Evolutionary conservation across 2,888 invertebrate genomes (phyloP).

Genomic region (Thumatha senex): DNA sequence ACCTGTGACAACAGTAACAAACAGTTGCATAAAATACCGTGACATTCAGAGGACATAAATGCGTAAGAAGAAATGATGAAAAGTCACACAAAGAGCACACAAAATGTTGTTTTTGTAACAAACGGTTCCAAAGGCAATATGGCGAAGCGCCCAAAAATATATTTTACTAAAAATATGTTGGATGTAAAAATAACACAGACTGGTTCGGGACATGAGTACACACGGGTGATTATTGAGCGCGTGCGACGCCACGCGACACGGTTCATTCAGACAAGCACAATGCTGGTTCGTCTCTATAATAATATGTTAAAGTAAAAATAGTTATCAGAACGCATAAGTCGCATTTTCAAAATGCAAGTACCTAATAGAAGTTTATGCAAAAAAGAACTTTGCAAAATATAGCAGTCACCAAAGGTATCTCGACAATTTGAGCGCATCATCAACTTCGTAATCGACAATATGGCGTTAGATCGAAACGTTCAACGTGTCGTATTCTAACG

Average conservation of each 20-base stretch:
- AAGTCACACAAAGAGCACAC: not conserved
- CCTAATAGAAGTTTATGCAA: too few species aligned
- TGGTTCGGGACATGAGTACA: constrained; percentile 20
- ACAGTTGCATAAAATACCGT: not conserved
- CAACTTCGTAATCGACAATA: too few species aligned
- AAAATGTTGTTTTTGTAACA: constrained; percentile 4
- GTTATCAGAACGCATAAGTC: too few species aligned
- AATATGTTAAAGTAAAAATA: too few species aligned
- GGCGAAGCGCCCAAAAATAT: constrained; percentile 18
- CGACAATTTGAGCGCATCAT: too few species aligned
- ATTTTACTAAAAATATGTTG: constrained; percentile 25
- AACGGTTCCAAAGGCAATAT: not conserved
- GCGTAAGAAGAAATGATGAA: not conserved
- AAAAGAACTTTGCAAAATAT: too few species aligned
- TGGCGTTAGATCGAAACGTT: too few species aligned
- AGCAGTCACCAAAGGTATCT: too few species aligned
- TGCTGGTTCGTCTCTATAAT: not conserved
- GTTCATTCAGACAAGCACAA: constrained; percentile 16
- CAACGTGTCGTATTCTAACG: too few species aligned
- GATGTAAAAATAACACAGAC: constrained; percentile 26
- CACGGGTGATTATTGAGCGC: constrained; percentile 19
- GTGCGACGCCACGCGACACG: constrained; percentile 11
- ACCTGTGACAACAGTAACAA: not conserved
- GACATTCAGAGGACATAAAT: not conserved
- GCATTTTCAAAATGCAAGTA: too few species aligned